Conservation (phyloP, 1,140 invertebrate genomes). For the Dufourea novaeangliae region DNA sequence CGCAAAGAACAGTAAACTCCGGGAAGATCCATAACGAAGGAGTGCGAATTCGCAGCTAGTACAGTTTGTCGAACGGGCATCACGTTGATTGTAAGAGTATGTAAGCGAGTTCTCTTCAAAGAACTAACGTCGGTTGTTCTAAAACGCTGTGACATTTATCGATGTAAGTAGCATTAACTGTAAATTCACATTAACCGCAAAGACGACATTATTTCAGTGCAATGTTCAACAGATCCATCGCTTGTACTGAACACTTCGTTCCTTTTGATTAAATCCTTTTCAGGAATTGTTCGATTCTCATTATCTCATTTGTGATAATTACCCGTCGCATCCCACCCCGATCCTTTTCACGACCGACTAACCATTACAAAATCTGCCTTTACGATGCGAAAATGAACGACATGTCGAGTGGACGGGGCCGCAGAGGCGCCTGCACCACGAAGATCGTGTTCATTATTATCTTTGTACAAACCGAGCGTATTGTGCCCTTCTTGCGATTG, state of each 20-base stretch:
- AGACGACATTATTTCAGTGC: conserved; percentile 4
- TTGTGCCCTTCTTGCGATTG: neutral
- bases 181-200: neutral
- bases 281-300: conserved; percentile 1
- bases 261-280: conserved; percentile 4
- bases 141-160: conserved; percentile 1
- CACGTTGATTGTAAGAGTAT: neutral
- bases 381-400: neutral
- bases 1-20: neutral
- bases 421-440: neutral
- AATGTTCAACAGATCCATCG: conserved; percentile 1
- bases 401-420: neutral
- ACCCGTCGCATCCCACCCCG: neutral
- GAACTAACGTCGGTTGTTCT: conserved; percentile 1
- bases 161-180: conserved; percentile 4
- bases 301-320: neutral
- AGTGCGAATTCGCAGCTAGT: neutral
- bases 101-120: neutral
- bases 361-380: neutral
- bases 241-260: conserved; percentile 6
- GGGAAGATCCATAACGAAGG: neutral
- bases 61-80: neutral
- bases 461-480: neutral
- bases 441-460: neutral
- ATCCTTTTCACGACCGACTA: neutral